phyloP scores from a whole-genome alignment of 2,797 vertebrate genomes.

The Sebastolobus alascanus region DNA sequence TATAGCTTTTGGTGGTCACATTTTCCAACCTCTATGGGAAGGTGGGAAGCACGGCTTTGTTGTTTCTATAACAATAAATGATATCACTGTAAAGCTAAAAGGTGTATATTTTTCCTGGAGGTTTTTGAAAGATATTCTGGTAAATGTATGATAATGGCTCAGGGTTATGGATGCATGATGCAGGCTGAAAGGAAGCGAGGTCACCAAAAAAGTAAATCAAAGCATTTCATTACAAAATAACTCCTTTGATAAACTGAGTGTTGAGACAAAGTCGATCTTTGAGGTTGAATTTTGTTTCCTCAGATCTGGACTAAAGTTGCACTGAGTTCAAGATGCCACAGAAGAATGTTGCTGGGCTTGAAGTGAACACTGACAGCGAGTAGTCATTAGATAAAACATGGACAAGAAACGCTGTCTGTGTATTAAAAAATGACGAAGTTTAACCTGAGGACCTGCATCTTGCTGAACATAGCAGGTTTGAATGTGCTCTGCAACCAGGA shows the following conservation, averaged over 20 bases:
- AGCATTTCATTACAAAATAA: background rate
- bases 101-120: background rate
- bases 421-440: background rate
- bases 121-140: background rate
- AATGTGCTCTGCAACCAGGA: conserved; percentile 18
- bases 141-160: background rate
- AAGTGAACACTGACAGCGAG: conserved; percentile 1
- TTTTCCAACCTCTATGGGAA: background rate
- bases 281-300: background rate
- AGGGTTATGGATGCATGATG: background rate
- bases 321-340: background rate
- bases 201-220: background rate
- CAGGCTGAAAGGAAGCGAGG: background rate
- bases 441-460: conserved; percentile 34
- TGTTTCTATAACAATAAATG: no score
- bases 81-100: background rate
- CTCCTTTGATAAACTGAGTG: background rate
- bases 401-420: background rate
- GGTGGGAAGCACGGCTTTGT: background rate
- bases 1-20: background rate
- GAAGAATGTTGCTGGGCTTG: background rate
- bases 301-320: background rate
- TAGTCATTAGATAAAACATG: conserved; percentile 15
- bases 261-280: background rate
- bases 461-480: conserved; percentile 56